Base-by-base conservation (phyloP, 2,888 invertebrate species). In the Kuschelorhynchus macadamiae region DNA sequence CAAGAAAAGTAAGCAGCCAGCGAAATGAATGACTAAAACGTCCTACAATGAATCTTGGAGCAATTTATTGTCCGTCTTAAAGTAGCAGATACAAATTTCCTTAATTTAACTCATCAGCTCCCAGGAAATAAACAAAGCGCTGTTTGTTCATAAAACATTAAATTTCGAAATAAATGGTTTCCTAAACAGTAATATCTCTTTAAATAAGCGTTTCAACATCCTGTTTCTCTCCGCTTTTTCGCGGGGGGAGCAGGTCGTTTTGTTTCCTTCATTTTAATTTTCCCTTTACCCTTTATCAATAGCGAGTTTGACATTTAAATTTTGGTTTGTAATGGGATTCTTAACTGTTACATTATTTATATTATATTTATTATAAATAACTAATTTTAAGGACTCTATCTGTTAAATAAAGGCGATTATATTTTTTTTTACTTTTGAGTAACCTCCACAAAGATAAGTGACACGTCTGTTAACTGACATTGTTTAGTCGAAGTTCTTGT, bases 81-180 rank as follows among this genome's bases (percentile, higher is more conserved):
- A 52, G 52, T 32, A 33, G n/a, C 52, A 52, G 52, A 25, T 52
- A 52, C 52, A 52, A 52, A 52, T 52, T 36, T 36, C 33, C 52
- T 52, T 52, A 52, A 52, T 52, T 52, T 33, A 36, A 17, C 52
- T 52, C 52, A 52, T 36, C 33, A 52, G 17, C 36, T 52, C 14
- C 17, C 14, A n/a, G 52, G 14, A 52, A 25, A 36, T 52, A 52
- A 14, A 52, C 50, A 52, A 50, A 52, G 42, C 61, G 18, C 30
- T 53, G 33, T 62, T 52, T 52, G 61, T 62, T 52, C 53, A 53
- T n/a, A 52, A 33, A 53, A 63, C 14, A 30, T 55, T 55, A 36
- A 46, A 14, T 47, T 53, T 47, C 21, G 42, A 55, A 55, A 55
- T 63, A 55, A 63, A 63, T 55, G 55, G 52, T 39, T 52, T 44